These are phyloP conservation scores for Lysiphlebus fabarum DNA, from an alignment of 1,140 invertebrate genomes.

Conservation along the genomic window DNA sequence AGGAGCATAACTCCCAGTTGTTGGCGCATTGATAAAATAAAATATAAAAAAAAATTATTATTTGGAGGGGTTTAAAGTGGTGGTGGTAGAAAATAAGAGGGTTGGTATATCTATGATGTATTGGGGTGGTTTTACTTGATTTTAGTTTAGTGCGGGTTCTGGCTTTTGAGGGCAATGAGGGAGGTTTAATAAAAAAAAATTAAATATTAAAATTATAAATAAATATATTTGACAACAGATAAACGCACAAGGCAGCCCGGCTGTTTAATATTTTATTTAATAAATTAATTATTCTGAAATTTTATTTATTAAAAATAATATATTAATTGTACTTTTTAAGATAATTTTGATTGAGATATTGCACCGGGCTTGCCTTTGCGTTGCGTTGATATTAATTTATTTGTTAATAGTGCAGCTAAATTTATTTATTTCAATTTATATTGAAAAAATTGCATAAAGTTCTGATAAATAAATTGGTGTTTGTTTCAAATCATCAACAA, in stretches of 20 bases:
- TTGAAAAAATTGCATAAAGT: too few species aligned
- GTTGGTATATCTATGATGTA: slow-evolving; percentile 16
- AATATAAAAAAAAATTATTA: too few species aligned
- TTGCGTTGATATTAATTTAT: too few species aligned
- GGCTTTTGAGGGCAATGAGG: slow-evolving; percentile 53
- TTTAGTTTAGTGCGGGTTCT: slow-evolving; percentile 50
- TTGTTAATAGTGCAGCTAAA: too few species aligned
- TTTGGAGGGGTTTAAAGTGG: not conserved
- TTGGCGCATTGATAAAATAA: slow-evolving; percentile 10
- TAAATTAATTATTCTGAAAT: slow-evolving; percentile 3
- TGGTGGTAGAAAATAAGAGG: slow-evolving; percentile 21
- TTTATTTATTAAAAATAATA: not conserved
- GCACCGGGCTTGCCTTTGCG: slow-evolving; percentile 9
- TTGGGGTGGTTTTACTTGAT: slow-evolving; percentile 30
- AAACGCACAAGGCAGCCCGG: slow-evolving; percentile 29
- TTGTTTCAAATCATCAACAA: too few species aligned
- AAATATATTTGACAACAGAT: slow-evolving; percentile 38
- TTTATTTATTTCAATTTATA: too few species aligned
- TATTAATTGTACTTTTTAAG: too few species aligned
- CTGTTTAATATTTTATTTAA: slow-evolving; percentile 6
- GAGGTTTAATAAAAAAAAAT: slow-evolving; percentile 38
- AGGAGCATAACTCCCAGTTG: slow-evolving; percentile 3
- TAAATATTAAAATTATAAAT: too few species aligned
- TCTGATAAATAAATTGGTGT: too few species aligned
- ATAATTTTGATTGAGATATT: too few species aligned